phyloP scores from a whole-genome alignment of 2,888 invertebrate species.

The Suillia variegata region DNA sequence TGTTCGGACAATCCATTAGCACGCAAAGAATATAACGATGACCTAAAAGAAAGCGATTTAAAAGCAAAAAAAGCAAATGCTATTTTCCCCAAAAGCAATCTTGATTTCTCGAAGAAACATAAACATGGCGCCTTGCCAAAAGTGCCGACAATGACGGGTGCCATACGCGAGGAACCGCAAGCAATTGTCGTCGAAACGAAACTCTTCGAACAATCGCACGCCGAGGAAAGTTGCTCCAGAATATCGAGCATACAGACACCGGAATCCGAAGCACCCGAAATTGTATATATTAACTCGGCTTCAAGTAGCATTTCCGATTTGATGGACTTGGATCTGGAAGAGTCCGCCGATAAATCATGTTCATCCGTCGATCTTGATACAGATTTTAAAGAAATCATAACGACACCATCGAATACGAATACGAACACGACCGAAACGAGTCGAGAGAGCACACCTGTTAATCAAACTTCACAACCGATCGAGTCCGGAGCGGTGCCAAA shows the following conservation, averaged over 20 bases:
- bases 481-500: conserved; percentile 25
- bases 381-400: conserved; percentile 46
- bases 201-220: conserved; percentile 64
- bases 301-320: conserved; percentile 70
- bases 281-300: conserved; percentile 72
- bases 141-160: conserved; percentile 28
- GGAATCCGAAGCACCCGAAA: conserved; percentile 68
- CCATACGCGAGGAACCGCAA: conserved; percentile 54
- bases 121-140: conserved; percentile 39
- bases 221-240: conserved; percentile 66
- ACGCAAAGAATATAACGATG: conserved; percentile 29
- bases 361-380: conserved; percentile 44
- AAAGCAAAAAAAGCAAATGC: conserved; percentile 54
- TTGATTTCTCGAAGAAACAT: conserved; percentile 55
- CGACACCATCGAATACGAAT: conserved; percentile 32
- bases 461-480: conserved; percentile 25
- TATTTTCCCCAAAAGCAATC: conserved; percentile 58
- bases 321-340: conserved; percentile 63
- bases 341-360: conserved; percentile 34
- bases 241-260: conserved; percentile 63
- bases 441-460: conserved; percentile 54
- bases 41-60: conserved; percentile 39
- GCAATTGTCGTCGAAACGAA: conserved; percentile 69
- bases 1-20: conserved; percentile 37
- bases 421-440: conserved; percentile 35